A percentile compares a stretch with the other conserved stretches of the same genome.
Evolutionary conservation across 2,797 vertebrate species (phyloP).

Genomic region (Megalops cyprinoides): DNA sequence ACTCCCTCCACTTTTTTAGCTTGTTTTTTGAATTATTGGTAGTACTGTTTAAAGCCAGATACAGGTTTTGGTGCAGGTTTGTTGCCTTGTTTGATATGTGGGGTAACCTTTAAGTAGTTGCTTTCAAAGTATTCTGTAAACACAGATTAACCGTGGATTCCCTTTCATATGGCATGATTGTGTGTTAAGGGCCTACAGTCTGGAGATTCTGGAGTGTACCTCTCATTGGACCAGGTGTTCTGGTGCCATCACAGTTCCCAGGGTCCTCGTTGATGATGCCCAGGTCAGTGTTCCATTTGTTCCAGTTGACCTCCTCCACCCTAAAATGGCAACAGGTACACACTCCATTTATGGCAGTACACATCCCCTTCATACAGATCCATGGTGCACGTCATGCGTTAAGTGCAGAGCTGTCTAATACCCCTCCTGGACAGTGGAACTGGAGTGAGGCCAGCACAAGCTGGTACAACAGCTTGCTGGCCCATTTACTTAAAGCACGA

Average conservation of each 20-base stretch:
- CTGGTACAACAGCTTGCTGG: background rate
- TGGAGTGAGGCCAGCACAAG: background rate
- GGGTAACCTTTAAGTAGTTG: no score
- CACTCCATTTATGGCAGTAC: slow-evolving; percentile 56
- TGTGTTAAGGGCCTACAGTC: background rate
- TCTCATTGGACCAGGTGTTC: background rate
- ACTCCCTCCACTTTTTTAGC: no score
- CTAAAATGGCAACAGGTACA: slow-evolving; percentile 71
- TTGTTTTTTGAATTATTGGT: no score
- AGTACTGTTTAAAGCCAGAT: no score
- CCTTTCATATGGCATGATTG: background rate
- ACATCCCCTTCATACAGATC: slow-evolving; percentile 48
- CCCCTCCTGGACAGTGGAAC: background rate
- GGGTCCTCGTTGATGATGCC: slow-evolving; percentile 93
- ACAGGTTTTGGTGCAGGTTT: no score
- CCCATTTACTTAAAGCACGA: background rate
- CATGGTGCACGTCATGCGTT: slow-evolving; percentile 31
- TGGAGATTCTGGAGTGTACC: slow-evolving; percentile 2
- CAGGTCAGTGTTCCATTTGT: slow-evolving; percentile 91
- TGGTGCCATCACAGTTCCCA: slow-evolving; percentile 66
- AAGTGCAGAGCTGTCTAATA: background rate
- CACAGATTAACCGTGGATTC: background rate
- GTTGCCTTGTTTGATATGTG: no score
- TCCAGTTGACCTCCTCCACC: slow-evolving; percentile 97
- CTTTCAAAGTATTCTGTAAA: no score